phyloP scores from a whole-genome alignment of 2,888 invertebrate genomes.

The Hybos culiciformis region DNA sequence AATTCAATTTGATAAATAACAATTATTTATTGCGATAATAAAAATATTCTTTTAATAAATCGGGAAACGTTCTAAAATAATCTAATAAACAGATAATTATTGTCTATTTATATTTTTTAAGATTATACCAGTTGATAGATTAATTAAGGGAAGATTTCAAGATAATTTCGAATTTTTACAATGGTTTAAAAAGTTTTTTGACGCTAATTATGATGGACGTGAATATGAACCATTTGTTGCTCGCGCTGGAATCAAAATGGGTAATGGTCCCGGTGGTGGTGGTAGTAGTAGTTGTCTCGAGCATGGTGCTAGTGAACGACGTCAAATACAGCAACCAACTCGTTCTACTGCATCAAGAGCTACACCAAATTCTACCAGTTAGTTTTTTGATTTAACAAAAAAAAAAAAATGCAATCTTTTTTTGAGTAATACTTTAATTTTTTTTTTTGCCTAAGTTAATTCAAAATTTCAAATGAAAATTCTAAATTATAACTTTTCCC shows the following conservation, averaged over 20 bases:
- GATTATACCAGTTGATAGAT: conserved; percentile 98
- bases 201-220: conserved; percentile 97
- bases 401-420: too few species aligned
- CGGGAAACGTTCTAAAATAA: too few species aligned
- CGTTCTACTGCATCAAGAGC: conserved; percentile 13
- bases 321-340: conserved; percentile 27
- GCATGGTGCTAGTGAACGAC: conserved; percentile 28
- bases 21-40: too few species aligned
- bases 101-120: conserved; percentile 43
- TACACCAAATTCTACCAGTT: conserved; percentile 17
- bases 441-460: background rate
- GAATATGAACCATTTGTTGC: conserved; percentile 89
- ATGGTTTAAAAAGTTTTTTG: conserved; percentile 99
- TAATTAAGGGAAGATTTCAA: conserved; percentile 98
- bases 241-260: conserved; percentile 69
- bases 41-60: too few species aligned
- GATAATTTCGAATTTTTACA: conserved; percentile 99
- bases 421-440: too few species aligned
- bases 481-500: too few species aligned
- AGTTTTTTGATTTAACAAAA: too few species aligned
- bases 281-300: conserved; percentile 41
- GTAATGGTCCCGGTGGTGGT: conserved; percentile 44
- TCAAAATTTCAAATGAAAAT: too few species aligned
- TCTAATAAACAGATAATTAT: too few species aligned
- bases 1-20: too few species aligned